Evolutionary conservation across 2,888 invertebrate species (phyloP).

Genomic region (Thera britannica): DNA sequence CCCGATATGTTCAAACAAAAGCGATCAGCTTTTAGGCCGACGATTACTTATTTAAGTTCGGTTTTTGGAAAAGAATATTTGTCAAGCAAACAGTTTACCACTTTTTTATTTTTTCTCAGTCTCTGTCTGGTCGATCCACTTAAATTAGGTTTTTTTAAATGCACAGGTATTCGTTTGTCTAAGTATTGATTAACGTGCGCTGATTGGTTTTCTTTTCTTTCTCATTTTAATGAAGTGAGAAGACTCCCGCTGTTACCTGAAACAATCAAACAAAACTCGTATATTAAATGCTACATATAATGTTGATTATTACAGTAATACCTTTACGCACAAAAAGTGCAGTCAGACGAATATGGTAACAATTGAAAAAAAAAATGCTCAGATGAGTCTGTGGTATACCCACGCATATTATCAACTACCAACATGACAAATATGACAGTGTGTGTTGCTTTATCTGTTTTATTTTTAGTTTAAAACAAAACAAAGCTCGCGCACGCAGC

Average conservation of each 20-base stretch:
- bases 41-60: constrained; percentile 77
- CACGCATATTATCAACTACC: too few species aligned
- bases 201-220: constrained; percentile 77
- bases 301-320: too few species aligned
- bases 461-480: background rate
- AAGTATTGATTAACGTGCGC: constrained; percentile 31
- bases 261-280: constrained; percentile 47
- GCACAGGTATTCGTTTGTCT: constrained; percentile 26
- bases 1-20: constrained; percentile 77
- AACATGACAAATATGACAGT: too few species aligned
- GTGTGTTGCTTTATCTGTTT: too few species aligned
- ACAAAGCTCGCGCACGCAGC: constrained; percentile 20
- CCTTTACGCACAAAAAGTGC: too few species aligned
- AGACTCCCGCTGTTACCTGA: constrained; percentile 54
- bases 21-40: constrained; percentile 67
- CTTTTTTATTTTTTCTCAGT: constrained; percentile 61
- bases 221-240: constrained; percentile 65
- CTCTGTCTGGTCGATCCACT: constrained; percentile 66
- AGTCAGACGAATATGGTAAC: too few species aligned
- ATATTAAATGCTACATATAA: too few species aligned
- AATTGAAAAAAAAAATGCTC: too few species aligned
- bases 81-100: constrained; percentile 55
- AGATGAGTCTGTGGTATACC: too few species aligned
- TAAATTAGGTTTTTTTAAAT: constrained; percentile 43
- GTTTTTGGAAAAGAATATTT: constrained; percentile 60